phyloP scores from a whole-genome alignment of 1,140 invertebrate genomes.

The Andrena cerasifolii region DNA sequence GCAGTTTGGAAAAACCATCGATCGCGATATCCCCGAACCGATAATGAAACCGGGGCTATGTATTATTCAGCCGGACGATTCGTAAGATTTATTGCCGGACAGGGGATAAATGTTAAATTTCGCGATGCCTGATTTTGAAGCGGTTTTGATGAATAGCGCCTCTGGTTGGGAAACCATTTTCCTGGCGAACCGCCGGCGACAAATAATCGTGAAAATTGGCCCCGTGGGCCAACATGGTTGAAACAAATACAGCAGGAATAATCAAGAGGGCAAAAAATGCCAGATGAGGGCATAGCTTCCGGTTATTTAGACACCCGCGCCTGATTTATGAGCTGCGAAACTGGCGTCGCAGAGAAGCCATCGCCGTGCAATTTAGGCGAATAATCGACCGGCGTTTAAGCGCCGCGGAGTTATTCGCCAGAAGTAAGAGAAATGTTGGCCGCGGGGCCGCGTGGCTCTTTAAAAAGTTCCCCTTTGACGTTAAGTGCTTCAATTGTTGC shows the following conservation, averaged over 20 bases:
- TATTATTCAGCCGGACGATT: conserved; percentile 36
- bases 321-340: background rate
- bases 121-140: conserved; percentile 55
- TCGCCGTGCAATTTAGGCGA: too few species aligned
- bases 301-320: background rate
- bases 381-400: background rate
- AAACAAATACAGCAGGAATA: background rate
- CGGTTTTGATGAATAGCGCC: conserved; percentile 45
- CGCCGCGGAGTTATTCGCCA: too few species aligned
- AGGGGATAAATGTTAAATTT: conserved; percentile 64
- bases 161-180: conserved; percentile 34
- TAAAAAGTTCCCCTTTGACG: too few species aligned
- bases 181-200: background rate
- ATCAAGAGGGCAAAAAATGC: background rate
- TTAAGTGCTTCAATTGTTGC: too few species aligned
- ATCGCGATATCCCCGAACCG: conserved; percentile 31
- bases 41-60: conserved; percentile 43
- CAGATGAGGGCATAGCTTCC: background rate
- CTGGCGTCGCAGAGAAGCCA: too few species aligned
- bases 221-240: background rate
- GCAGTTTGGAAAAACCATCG: conserved; percentile 41
- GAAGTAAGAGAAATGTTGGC: too few species aligned
- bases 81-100: conserved; percentile 54
- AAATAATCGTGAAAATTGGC: conserved; percentile 43
- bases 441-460: too few species aligned